phyloP scores from a whole-genome alignment of 2,888 invertebrate species.

The Gortyna flavago region DNA sequence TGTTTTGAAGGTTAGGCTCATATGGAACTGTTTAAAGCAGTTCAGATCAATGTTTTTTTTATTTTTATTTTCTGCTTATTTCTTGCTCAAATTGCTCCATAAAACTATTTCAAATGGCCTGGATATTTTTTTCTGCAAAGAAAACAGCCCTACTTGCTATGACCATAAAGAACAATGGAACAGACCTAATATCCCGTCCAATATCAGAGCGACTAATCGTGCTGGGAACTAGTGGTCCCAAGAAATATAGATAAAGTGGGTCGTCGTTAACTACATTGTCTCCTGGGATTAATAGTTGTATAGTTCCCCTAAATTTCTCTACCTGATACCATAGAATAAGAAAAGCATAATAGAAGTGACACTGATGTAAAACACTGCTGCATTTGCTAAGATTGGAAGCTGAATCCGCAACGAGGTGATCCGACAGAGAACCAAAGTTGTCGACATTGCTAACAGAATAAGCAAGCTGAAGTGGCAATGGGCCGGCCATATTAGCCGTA shows the following conservation, averaged over 20 bases:
- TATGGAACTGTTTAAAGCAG: too few relatives aligned
- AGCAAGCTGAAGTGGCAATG: too few relatives aligned
- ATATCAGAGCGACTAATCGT: slow-evolving; percentile 71
- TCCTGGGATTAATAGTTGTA: slow-evolving; percentile 81
- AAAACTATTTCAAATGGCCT: too few relatives aligned
- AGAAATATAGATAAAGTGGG: slow-evolving; percentile 82
- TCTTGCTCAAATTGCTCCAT: background rate
- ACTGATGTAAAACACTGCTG: background rate
- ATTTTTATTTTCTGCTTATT: too few relatives aligned
- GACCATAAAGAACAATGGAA: slow-evolving; percentile 27
- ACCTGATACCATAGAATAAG: slow-evolving; percentile 67
- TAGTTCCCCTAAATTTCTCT: slow-evolving; percentile 73
- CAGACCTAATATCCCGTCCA: slow-evolving; percentile 68
- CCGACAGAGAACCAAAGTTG: too few relatives aligned
- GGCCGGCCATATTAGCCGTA: too few relatives aligned
- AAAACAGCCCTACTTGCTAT: background rate
- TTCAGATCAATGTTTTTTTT: too few relatives aligned
- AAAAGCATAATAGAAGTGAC: slow-evolving; percentile 3
- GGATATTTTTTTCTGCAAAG: background rate
- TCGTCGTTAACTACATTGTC: slow-evolving; percentile 83
- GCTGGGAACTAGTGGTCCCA: slow-evolving; percentile 69
- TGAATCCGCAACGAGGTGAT: too few relatives aligned
- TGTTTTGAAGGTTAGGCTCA: too few relatives aligned
- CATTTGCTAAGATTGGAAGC: background rate
- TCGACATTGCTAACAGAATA: too few relatives aligned